Evolutionary conservation across 2,113 vertebrate genomes (phyloP).

Genomic region (Jaculus jaculus): DNA sequence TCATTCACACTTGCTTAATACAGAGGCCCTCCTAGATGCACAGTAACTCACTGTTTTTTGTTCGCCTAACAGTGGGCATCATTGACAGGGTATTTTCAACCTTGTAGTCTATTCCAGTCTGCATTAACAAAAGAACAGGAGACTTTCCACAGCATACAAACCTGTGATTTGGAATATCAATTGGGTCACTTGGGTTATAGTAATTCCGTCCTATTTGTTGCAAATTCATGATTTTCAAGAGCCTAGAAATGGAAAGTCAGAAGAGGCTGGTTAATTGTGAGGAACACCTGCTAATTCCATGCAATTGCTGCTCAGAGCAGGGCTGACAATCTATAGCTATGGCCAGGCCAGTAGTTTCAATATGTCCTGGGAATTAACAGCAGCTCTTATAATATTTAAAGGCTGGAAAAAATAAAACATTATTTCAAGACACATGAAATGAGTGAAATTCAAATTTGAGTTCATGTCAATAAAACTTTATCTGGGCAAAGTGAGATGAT

Average conservation of each 20-base stretch:
- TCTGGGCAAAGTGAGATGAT: accelerated
- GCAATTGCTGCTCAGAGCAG: neutral
- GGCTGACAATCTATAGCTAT: neutral
- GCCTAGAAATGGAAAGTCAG: constrained; percentile 81
- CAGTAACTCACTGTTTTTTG: too few relatives aligned
- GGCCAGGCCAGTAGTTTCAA: neutral
- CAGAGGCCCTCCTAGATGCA: too few relatives aligned
- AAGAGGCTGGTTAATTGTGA: accelerated
- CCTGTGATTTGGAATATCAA: constrained; percentile 93
- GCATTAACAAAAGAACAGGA: neutral
- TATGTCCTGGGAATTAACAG: neutral
- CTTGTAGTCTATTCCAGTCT: neutral
- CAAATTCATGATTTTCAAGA: constrained; percentile 94
- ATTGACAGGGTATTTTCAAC: neutral
- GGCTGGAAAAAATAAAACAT: neutral
- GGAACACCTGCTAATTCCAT: accelerated
- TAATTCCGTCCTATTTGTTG: constrained; percentile 97
- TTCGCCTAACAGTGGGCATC: neutral
- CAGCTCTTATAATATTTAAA: neutral
- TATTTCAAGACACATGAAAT: neutral
- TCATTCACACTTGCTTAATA: too few relatives aligned
- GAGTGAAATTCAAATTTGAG: neutral
- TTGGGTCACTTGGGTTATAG: constrained; percentile 92
- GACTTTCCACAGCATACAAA: constrained; percentile 69
- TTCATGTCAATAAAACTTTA: accelerated